Percentiles rank a stretch among this genome's conserved stretches.
Conservation (phyloP, 1,140 invertebrate genomes). For the Metaphire vulgaris region DNA sequence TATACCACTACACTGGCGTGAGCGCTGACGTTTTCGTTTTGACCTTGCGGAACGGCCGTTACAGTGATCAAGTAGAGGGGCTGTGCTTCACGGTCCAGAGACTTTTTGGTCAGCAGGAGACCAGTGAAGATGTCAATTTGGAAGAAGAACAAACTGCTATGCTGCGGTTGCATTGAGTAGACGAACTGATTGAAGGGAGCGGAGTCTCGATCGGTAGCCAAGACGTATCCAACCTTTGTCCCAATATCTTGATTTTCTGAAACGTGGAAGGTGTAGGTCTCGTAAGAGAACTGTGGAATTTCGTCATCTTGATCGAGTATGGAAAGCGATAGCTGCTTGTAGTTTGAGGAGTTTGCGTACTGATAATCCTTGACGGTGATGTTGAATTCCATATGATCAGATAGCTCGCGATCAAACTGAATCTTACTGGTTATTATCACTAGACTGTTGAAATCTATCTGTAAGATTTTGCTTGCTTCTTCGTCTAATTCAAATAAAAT, state of each 20-base stretch:
- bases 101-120: neutral
- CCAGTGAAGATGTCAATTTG: constrained; percentile 1
- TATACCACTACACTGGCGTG: neutral
- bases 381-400: neutral
- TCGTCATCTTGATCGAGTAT: neutral
- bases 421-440: neutral
- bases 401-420: neutral
- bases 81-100: neutral
- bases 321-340: neutral
- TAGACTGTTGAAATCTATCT: neutral
- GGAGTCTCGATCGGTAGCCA: neutral
- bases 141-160: neutral
- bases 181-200: neutral
- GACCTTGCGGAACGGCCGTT: neutral
- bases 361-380: neutral
- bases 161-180: neutral
- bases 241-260: neutral
- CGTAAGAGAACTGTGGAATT: neutral
- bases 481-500: neutral
- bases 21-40: neutral
- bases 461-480: neutral
- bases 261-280: neutral
- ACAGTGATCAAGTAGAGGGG: neutral
- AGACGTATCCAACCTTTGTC: neutral
- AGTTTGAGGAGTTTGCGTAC: neutral